These are phyloP conservation scores for Neodiprion fabricii DNA, from an alignment of 1,140 invertebrate genomes.

Conservation along the genomic window DNA sequence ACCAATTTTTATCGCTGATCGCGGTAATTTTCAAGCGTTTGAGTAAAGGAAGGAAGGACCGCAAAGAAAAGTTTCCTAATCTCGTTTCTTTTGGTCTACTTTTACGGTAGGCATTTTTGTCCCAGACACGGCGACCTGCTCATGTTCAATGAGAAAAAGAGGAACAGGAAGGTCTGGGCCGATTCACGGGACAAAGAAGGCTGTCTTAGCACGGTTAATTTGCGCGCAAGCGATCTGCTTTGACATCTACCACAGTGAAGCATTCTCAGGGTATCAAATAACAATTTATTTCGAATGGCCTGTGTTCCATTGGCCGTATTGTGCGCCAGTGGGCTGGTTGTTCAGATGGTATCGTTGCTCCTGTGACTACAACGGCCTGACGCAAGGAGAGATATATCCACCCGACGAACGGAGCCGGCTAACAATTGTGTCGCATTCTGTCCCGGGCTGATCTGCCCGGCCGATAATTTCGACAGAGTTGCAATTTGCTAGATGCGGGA, in stretches of 20 bases:
- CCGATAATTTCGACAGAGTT: conserved; percentile 53
- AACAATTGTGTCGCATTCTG: conserved; percentile 54
- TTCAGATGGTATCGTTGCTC: conserved; percentile 45
- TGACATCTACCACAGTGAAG: conserved; percentile 27
- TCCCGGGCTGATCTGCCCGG: conserved; percentile 44
- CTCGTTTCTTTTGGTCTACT: background rate
- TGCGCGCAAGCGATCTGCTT: conserved; percentile 1
- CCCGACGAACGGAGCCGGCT: conserved; percentile 34
- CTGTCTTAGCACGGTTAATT: background rate
- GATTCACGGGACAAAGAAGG: background rate
- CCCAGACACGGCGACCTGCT: background rate
- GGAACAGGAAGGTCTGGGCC: background rate
- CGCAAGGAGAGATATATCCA: conserved; percentile 48
- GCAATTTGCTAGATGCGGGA: conserved; percentile 47
- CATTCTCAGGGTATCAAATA: conserved; percentile 61
- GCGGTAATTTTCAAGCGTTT: no score
- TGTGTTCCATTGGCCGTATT: conserved; percentile 13
- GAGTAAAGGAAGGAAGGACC: background rate
- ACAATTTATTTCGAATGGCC: conserved; percentile 58
- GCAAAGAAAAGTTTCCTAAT: background rate
- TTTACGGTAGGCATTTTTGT: background rate
- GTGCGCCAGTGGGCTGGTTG: conserved; percentile 33
- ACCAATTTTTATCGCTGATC: background rate
- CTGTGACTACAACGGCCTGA: conserved; percentile 39
- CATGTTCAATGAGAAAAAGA: background rate